Evolutionary conservation across 2,113 vertebrate species (phyloP), one percentile per base, ranked within the genome.

Genomic region (Ciconia boyciana): DNA sequence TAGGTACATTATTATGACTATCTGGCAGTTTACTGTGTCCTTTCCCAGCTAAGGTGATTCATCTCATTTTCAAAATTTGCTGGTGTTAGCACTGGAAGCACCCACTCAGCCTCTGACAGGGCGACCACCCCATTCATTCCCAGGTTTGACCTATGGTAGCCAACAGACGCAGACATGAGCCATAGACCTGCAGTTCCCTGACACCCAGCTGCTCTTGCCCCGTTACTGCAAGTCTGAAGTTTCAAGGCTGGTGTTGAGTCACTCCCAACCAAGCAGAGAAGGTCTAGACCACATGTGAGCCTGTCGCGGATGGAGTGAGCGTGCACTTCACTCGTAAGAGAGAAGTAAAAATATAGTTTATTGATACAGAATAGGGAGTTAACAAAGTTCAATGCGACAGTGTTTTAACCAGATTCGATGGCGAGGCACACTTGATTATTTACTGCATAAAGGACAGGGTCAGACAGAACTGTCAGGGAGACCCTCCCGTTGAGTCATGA

Each of bases 211-310:
- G 19, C 11, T 85, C 43, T 19, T 57, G 24, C 5, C 11, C 19
- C 2, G 1, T 17, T 36, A 25, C 17, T 74, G 18, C 9, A 62
- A 62, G 61, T 39, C 28, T 51, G 26, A 69, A 44, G 13, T 41
- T 85, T 57, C 49, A 51, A 69, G 36, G 36, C 41, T 61, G 21
- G 12, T 49, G 9, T 28, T 55, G 31, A 36, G 8, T 39, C 43
- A 24, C 17, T 54, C 29, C 22, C 22, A 43, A 64, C 3, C 2
- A 43, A 79, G 31, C 0, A 0, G 26, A 1, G 0, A 79, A 88
- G 16, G 34, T 66, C 24, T 52, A 22, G 11, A 71, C 5, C 2
- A 2, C 24, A 21, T 21, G 7, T 34, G 24, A 77, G 19, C n/a
- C n/a, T n/a, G n/a, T n/a, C n/a, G n/a, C n/a, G n/a, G n/a, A n/a